Conservation (phyloP, 1,140 invertebrate species). For the Atta cephalotes region DNA sequence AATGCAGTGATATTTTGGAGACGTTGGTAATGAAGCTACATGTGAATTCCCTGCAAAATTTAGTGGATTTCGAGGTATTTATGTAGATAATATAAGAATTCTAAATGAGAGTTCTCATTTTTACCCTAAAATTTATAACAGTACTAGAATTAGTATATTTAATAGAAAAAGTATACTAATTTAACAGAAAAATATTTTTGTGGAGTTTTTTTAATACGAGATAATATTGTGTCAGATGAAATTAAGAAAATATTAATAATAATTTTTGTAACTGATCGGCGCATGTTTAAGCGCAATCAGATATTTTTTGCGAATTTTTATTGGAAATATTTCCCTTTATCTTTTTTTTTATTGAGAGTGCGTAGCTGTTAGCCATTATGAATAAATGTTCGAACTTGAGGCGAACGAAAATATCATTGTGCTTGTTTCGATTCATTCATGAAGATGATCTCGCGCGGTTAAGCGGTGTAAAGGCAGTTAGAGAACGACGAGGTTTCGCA, state of each 20-base stretch:
- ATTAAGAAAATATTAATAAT: background rate
- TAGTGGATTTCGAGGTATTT: background rate
- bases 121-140: background rate
- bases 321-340: background rate
- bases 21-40: background rate
- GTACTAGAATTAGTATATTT: conserved; percentile 11
- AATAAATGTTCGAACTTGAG: conserved; percentile 12
- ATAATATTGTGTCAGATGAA: background rate
- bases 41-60: background rate
- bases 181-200: background rate
- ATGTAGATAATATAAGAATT: background rate
- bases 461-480: conserved; percentile 58
- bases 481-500: conserved; percentile 12
- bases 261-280: background rate
- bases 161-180: background rate
- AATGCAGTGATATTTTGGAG: background rate
- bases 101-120: background rate
- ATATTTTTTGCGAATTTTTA: background rate
- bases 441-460: conserved; percentile 30
- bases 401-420: background rate
- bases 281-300: background rate
- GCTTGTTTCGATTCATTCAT: conserved; percentile 3
- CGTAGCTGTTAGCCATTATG: background rate
- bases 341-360: background rate
- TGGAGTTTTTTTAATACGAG: background rate